These are phyloP conservation scores for Halyomorpha halys DNA, from an alignment of 1,140 invertebrate species.

Conservation along the genomic window DNA sequence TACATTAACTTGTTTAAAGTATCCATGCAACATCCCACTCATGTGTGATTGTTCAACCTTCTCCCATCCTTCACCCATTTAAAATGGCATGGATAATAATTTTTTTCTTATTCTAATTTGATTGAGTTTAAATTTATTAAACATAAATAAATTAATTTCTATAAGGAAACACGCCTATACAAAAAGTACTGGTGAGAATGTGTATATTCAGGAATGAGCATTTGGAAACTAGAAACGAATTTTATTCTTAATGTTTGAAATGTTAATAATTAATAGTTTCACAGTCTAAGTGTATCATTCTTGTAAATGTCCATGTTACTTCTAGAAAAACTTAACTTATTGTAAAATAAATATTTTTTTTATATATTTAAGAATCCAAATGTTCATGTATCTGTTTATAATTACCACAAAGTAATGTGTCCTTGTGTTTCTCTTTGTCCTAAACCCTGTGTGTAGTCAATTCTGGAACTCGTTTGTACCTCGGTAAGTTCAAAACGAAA, in stretches of 20 bases:
- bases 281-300: too few species aligned
- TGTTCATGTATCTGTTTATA: conserved; percentile 27
- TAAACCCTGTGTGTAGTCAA: conserved; percentile 62
- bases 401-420: conserved; percentile 31
- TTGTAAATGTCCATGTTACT: too few species aligned
- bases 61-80: conserved; percentile 24
- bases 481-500: conserved; percentile 67
- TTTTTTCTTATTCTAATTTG: conserved; percentile 26
- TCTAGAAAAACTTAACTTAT: conserved; percentile 1
- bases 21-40: conserved; percentile 30
- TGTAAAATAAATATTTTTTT: conserved; percentile 6
- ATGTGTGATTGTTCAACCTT: conserved; percentile 30
- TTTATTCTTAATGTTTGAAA: not conserved
- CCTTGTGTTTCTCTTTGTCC: conserved; percentile 32
- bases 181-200: conserved; percentile 22
- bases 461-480: conserved; percentile 94
- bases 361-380: conserved; percentile 24
- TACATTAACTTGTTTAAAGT: conserved; percentile 7
- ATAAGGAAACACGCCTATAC: conserved; percentile 21
- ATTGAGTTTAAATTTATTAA: conserved; percentile 12
- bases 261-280: not conserved
- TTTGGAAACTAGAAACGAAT: conserved; percentile 22
- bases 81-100: conserved; percentile 30
- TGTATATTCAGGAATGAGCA: conserved; percentile 26
- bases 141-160: conserved; percentile 18